A percentile compares a stretch with the other conserved stretches of the same genome.
These are phyloP conservation scores for Ispidina picta DNA, from an alignment of 2,797 vertebrate genomes.

Conservation along the genomic window DNA sequence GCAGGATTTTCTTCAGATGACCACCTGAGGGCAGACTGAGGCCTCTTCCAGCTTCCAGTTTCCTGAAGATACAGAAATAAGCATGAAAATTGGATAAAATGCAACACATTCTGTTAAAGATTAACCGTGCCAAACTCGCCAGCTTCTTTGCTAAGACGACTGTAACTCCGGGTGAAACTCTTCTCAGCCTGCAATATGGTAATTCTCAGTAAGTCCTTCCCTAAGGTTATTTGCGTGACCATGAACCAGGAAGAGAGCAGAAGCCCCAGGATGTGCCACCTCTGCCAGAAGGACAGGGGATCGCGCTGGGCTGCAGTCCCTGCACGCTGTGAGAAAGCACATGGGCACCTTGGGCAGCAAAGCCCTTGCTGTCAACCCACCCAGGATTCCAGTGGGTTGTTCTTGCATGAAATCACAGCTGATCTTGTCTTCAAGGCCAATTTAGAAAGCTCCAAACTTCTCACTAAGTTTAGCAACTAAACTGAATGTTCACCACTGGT, in stretches of 20 bases:
- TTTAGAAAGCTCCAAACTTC: not conserved
- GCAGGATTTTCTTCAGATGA: not conserved
- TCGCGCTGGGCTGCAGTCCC: not conserved
- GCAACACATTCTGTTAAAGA: not conserved
- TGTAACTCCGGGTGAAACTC: not conserved
- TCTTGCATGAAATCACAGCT: not conserved
- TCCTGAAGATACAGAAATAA: accelerated
- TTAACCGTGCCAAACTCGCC: not conserved
- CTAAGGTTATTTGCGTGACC: not conserved
- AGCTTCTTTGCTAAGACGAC: not conserved
- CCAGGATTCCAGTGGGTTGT: not conserved
- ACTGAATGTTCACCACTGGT: not conserved
- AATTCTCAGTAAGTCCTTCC: not conserved
- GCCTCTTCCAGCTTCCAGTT: not conserved
- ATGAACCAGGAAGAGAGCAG: not conserved
- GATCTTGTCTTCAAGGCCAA: not conserved
- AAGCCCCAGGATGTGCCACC: not conserved
- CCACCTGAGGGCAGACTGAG: conserved; percentile 14
- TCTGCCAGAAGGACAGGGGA: not conserved
- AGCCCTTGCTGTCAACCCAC: not conserved
- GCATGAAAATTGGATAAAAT: not conserved
- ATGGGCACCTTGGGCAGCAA: not conserved
- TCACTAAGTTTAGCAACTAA: not conserved
- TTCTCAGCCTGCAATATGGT: not conserved
- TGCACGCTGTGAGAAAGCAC: not conserved